These are phyloP conservation scores for Lissocephala sabroskyi DNA, from an alignment of 2,888 invertebrate genomes.

Conservation along the genomic window DNA sequence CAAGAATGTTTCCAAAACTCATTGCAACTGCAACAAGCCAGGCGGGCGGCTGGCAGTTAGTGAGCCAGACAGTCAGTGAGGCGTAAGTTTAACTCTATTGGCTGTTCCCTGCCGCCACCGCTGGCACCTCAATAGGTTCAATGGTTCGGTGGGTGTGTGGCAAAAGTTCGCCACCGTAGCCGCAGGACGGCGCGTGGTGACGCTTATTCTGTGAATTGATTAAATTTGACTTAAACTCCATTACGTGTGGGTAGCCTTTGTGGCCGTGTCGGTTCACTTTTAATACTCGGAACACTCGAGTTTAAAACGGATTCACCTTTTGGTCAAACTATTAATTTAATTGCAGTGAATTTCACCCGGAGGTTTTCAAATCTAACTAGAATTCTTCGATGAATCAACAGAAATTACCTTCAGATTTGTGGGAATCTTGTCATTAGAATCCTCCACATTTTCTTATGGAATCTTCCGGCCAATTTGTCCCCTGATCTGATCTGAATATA, in stretches of 20 bases:
- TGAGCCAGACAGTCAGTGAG: conserved; percentile 34
- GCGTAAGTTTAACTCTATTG: conserved; percentile 64
- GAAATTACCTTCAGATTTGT: too few species aligned
- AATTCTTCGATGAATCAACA: too few species aligned
- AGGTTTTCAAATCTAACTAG: too few species aligned
- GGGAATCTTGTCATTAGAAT: too few species aligned
- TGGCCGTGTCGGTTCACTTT: too few species aligned
- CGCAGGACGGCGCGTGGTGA: conserved; percentile 19
- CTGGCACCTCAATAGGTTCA: conserved; percentile 42
- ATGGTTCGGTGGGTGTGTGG: conserved; percentile 4
- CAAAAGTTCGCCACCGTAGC: conserved; percentile 6
- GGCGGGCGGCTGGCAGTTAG: background rate
- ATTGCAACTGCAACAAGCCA: conserved; percentile 27
- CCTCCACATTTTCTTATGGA: too few species aligned
- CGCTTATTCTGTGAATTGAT: conserved; percentile 53
- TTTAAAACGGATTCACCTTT: too few species aligned
- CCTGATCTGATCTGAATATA: too few species aligned
- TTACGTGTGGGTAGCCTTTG: conserved; percentile 42
- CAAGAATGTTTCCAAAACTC: conserved; percentile 28
- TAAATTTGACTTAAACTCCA: conserved; percentile 61
- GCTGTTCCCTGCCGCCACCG: conserved; percentile 17
- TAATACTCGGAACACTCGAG: too few species aligned
- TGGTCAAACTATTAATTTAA: too few species aligned
- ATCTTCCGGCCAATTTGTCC: too few species aligned
- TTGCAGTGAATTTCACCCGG: too few species aligned